These are phyloP conservation scores for Leguminivora glycinivorella DNA, from an alignment of 1,140 invertebrate species.

Conservation along the genomic window DNA sequence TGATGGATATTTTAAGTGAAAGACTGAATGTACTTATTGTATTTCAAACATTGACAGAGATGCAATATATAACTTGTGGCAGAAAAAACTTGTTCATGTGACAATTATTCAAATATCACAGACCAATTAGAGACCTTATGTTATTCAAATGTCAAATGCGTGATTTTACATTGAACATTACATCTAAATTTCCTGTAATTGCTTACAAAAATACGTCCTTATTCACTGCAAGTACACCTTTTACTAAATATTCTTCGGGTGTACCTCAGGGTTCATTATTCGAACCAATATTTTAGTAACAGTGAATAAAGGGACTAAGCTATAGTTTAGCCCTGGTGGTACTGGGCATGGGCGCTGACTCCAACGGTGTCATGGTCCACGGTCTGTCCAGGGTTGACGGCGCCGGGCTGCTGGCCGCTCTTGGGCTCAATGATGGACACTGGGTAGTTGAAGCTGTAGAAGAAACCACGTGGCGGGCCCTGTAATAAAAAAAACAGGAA, in stretches of 20 bases:
- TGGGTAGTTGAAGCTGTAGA: slow-evolving; percentile 83
- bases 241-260: background rate
- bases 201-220: background rate
- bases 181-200: slow-evolving; percentile 10
- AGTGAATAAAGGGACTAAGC: background rate
- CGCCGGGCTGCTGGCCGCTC: slow-evolving; percentile 55
- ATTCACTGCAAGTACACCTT: background rate
- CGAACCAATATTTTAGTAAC: background rate
- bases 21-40: too few relatives aligned
- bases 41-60: background rate
- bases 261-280: background rate
- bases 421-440: slow-evolving; percentile 80
- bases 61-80: background rate
- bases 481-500: slow-evolving; percentile 39
- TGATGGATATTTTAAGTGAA: background rate
- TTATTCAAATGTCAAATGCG: background rate
- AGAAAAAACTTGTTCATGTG: slow-evolving; percentile 33
- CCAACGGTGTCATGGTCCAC: slow-evolving; percentile 65
- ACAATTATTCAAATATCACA: slow-evolving; percentile 15
- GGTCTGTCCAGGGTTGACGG: slow-evolving; percentile 41
- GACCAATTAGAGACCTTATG: slow-evolving; percentile 1
- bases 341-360: slow-evolving; percentile 39
- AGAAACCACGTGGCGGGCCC: slow-evolving; percentile 84
- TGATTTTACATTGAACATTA: background rate
- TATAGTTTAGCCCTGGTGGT: background rate